Evolutionary conservation across 2,888 invertebrate genomes (phyloP).

Genomic region (Caenorhabditis sp.): DNA sequence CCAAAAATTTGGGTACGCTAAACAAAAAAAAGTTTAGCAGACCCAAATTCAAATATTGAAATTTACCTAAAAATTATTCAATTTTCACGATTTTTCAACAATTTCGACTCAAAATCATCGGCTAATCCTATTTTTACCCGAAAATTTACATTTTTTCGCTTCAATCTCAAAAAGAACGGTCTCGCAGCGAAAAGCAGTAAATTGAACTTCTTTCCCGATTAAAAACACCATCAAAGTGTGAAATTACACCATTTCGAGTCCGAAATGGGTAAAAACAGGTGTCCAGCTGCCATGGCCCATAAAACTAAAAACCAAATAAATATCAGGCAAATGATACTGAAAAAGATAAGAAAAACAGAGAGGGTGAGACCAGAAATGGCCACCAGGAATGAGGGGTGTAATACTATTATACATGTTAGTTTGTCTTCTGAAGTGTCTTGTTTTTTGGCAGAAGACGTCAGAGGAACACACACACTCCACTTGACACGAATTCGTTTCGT

Average conservation of each 20-base stretch:
- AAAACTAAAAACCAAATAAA: no score
- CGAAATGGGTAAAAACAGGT: neutral
- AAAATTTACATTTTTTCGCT: no score
- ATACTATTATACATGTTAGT: constrained; percentile 38
- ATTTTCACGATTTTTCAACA: no score
- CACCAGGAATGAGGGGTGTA: no score
- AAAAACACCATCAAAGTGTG: constrained; percentile 6
- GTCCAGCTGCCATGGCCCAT: neutral
- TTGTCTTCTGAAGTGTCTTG: constrained; percentile 38
- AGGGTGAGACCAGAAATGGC: neutral
- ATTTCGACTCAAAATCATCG: no score
- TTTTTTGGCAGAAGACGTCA: constrained; percentile 12
- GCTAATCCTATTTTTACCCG: no score
- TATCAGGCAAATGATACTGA: neutral
- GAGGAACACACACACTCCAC: neutral
- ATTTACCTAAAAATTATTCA: no score
- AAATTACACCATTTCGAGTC: constrained; percentile 3
- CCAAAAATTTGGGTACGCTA: no score
- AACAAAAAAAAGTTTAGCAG: no score
- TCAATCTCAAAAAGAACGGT: no score
- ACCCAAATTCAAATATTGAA: no score
- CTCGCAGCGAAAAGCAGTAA: neutral
- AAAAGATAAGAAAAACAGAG: constrained; percentile 15
- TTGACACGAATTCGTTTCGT: neutral
- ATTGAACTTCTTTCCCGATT: neutral